Evolutionary conservation across 2,888 invertebrate genomes (phyloP).

Genomic region (Leptopilina syphax): DNA sequence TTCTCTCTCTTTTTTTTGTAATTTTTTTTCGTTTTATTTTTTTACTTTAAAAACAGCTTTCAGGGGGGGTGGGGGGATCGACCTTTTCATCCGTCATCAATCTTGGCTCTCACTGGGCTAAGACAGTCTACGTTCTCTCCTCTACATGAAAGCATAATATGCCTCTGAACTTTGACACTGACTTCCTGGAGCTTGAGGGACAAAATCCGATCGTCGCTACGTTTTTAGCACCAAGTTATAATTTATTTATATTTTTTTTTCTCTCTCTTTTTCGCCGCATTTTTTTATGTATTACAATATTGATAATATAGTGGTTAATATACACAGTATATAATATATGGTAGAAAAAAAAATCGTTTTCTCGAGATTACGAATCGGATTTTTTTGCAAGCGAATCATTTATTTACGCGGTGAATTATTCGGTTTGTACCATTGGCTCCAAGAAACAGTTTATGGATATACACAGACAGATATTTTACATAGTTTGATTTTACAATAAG

Average conservation of each 20-base stretch:
- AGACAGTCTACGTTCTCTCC: conserved; percentile 75
- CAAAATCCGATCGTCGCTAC: conserved; percentile 41
- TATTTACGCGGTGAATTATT: conserved; percentile 31
- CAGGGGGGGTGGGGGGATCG: conserved; percentile 47
- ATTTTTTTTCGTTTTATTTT: not conserved
- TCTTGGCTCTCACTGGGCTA: conserved; percentile 72
- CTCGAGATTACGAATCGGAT: not conserved
- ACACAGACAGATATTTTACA: conserved; percentile 54
- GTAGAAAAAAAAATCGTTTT: conserved; percentile 17
- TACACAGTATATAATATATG: not conserved
- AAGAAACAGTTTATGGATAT: conserved; percentile 51
- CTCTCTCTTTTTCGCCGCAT: too few species aligned
- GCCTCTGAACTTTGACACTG: conserved; percentile 57
- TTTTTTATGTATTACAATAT: not conserved
- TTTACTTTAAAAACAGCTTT: conserved; percentile 48
- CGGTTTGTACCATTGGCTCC: conserved; percentile 52
- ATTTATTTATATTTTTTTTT: not conserved
- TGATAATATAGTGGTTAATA: not conserved
- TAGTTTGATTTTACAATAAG: conserved; percentile 47
- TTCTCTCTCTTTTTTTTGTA: conserved; percentile 46
- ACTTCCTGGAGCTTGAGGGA: conserved; percentile 49
- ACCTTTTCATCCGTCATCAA: conserved; percentile 63
- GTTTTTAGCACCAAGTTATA: conserved; percentile 8
- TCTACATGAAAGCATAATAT: conserved; percentile 62
- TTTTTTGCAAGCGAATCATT: conserved; percentile 8